Conservation (phyloP, 2,888 invertebrate genomes). For the Acronicta aceris region DNA sequence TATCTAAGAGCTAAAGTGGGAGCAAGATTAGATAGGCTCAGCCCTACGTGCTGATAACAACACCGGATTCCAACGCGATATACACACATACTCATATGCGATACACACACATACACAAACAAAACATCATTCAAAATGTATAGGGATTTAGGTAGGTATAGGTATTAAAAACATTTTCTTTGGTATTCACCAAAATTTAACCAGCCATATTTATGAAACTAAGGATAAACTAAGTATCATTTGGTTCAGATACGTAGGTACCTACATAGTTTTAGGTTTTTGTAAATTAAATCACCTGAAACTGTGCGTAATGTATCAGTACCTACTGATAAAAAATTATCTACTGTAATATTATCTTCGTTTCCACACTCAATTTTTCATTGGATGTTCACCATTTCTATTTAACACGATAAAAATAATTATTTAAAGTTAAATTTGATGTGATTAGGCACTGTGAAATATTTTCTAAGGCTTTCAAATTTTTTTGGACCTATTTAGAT, state of each 20-base stretch:
- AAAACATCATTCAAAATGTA: slow-evolving; percentile 18
- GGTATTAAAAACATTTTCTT: neutral
- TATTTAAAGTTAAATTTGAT: slow-evolving; percentile 12
- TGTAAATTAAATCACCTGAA: slow-evolving; percentile 5
- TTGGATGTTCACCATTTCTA: slow-evolving; percentile 14
- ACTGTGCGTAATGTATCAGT: slow-evolving; percentile 15
- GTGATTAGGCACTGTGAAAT: neutral
- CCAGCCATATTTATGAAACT: neutral
- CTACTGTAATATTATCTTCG: slow-evolving; percentile 30
- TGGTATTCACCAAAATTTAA: neutral
- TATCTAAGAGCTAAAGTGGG: slow-evolving; percentile 76
- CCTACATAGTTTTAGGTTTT: slow-evolving; percentile 8
- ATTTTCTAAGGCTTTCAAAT: neutral
- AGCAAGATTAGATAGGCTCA: slow-evolving; percentile 83
- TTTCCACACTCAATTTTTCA: slow-evolving; percentile 16
- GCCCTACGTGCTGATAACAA: slow-evolving; percentile 81
- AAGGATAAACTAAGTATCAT: neutral
- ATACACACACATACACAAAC: slow-evolving; percentile 17
- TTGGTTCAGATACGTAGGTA: neutral
- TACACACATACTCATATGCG: slow-evolving; percentile 66
- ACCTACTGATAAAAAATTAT: slow-evolving; percentile 27
- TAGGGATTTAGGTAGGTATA: slow-evolving; percentile 30
- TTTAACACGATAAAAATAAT: slow-evolving; percentile 11
- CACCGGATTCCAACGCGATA: slow-evolving; percentile 74
- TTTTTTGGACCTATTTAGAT: neutral